Evolutionary conservation across 2,797 vertebrate genomes (phyloP).

Genomic region (Carduelis carduelis): DNA sequence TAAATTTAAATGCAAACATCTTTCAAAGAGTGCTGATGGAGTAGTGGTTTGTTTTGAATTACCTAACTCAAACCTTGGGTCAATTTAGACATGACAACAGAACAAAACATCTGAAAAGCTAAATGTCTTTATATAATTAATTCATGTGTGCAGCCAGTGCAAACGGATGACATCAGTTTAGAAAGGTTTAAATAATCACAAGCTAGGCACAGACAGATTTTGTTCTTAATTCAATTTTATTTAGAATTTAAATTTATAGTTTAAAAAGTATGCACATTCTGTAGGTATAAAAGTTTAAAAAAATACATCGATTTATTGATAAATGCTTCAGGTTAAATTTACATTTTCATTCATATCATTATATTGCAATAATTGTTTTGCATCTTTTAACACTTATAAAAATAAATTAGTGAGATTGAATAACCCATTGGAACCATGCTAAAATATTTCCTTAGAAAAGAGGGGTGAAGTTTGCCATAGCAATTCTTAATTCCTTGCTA

Average conservation of each 20-base stretch:
- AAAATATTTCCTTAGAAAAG: slow-evolving; percentile 62
- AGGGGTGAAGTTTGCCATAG: slow-evolving; percentile 4
- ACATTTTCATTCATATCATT: slow-evolving; percentile 68
- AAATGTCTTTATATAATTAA: not conserved
- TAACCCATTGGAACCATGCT: slow-evolving; percentile 46
- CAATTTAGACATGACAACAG: not conserved
- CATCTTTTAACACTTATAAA: slow-evolving; percentile 66
- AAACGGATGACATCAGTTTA: not conserved
- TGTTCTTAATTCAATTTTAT: slow-evolving; percentile 67
- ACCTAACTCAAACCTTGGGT: not conserved
- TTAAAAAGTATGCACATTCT: slow-evolving; percentile 71
- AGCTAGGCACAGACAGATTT: slow-evolving; percentile 13
- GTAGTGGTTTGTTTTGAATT: not conserved
- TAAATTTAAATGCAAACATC: slow-evolving; percentile 43
- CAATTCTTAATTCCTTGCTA: slow-evolving; percentile 28
- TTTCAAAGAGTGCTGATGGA: not conserved
- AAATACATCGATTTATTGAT: slow-evolving; percentile 71
- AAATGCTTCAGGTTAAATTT: slow-evolving; percentile 71
- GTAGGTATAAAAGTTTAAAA: slow-evolving; percentile 71
- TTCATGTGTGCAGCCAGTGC: not conserved
- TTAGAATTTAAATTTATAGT: slow-evolving; percentile 66
- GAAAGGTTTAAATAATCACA: slow-evolving; percentile 17
- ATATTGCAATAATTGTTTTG: slow-evolving; percentile 55
- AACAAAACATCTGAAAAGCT: not conserved
- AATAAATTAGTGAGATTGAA: slow-evolving; percentile 73